Conservation (phyloP, 2,888 invertebrate species). For the Ctenicera cuprea region DNA sequence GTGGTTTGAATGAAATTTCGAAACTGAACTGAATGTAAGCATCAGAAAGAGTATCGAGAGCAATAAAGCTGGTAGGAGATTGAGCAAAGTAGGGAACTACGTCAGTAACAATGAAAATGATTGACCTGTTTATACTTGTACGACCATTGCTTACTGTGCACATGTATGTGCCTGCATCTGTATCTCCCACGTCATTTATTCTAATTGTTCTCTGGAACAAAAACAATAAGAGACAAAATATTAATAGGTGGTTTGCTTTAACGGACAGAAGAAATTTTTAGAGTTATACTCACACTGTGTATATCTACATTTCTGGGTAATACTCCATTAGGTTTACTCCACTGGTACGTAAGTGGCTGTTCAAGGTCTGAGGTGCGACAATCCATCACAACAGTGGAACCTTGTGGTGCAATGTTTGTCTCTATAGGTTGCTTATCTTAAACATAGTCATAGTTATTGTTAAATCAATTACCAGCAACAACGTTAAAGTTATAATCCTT, state of each 20-base stretch:
- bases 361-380: slow-evolving; percentile 83
- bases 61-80: slow-evolving; percentile 85
- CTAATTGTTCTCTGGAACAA: slow-evolving; percentile 78
- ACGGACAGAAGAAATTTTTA: too few relatives aligned
- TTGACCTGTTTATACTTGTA: slow-evolving; percentile 81
- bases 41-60: slow-evolving; percentile 85
- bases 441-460: slow-evolving; percentile 35
- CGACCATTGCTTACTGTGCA: slow-evolving; percentile 84
- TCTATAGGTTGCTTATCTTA: slow-evolving; percentile 68
- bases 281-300: slow-evolving; percentile 72
- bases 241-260: too few relatives aligned
- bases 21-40: slow-evolving; percentile 89
- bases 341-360: slow-evolving; percentile 80
- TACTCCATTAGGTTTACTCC: slow-evolving; percentile 84
- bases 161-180: slow-evolving; percentile 92
- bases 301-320: slow-evolving; percentile 77
- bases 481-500: slow-evolving; percentile 77
- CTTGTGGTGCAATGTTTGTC: slow-evolving; percentile 78
- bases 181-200: slow-evolving; percentile 82
- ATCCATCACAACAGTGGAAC: slow-evolving; percentile 79
- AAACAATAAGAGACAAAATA: too few relatives aligned
- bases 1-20: slow-evolving; percentile 93
- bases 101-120: slow-evolving; percentile 86
- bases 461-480: slow-evolving; percentile 72
- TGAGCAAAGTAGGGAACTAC: slow-evolving; percentile 92